Percentiles rank a stretch among this genome's conserved stretches.
These are phyloP conservation scores for Rhogogaster chlorosoma DNA, from an alignment of 2,888 invertebrate genomes.

Conservation along the genomic window DNA sequence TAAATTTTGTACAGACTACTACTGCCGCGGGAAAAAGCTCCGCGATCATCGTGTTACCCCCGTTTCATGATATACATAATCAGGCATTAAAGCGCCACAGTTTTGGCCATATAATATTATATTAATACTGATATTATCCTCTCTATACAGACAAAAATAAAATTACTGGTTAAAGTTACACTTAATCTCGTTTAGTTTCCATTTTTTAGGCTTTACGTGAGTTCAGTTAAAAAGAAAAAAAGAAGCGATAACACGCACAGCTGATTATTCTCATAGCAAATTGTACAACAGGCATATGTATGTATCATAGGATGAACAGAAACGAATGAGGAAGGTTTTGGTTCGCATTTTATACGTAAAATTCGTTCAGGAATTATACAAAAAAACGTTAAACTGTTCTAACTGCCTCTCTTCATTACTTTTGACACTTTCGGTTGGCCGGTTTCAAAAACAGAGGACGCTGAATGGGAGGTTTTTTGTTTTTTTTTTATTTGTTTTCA, in stretches of 20 bases:
- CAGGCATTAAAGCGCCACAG: conserved; percentile 14
- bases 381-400: background rate
- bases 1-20: conserved; percentile 13
- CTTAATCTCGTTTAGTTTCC: background rate
- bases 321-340: background rate
- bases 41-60: background rate
- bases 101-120: background rate
- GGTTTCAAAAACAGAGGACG: background rate
- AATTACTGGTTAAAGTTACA: background rate
- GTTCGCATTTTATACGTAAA: background rate
- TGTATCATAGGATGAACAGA: background rate
- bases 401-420: background rate
- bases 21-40: conserved; percentile 1
- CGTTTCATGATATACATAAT: conserved; percentile 13
- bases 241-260: background rate
- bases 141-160: background rate
- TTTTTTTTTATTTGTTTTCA: background rate
- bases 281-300: background rate
- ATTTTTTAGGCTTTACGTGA: background rate
- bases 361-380: background rate
- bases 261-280: background rate
- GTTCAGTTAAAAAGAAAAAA: background rate
- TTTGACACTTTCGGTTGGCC: background rate
- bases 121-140: conserved; percentile 34
- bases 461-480: background rate